Conservation (phyloP, 2,888 invertebrate genomes). For the Odontocerum albicorne region DNA sequence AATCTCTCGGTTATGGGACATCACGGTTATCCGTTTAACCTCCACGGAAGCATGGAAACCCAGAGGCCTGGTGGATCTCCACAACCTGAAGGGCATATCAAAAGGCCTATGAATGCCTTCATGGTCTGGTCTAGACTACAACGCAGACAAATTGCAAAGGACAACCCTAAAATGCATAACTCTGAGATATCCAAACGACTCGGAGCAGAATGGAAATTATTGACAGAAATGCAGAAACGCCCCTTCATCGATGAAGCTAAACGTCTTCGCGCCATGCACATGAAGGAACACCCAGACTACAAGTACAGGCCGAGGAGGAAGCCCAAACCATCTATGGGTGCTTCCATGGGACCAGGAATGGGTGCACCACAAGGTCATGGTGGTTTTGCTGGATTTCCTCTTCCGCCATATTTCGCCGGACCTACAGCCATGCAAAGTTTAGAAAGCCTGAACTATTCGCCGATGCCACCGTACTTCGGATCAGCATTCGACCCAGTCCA, state of each 20-base stretch:
- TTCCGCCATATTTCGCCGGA: slow-evolving; percentile 65
- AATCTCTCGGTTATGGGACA: slow-evolving; percentile 56
- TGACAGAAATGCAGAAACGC: slow-evolving; percentile 84
- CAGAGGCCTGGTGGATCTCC: slow-evolving; percentile 54
- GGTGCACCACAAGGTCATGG: slow-evolving; percentile 40
- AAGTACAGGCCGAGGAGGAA: slow-evolving; percentile 86
- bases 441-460: slow-evolving; percentile 64
- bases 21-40: slow-evolving; percentile 57
- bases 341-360: slow-evolving; percentile 52
- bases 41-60: slow-evolving; percentile 55
- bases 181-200: slow-evolving; percentile 88
- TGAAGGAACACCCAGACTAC: slow-evolving; percentile 91
- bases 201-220: slow-evolving; percentile 91
- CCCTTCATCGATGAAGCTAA: slow-evolving; percentile 97
- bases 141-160: slow-evolving; percentile 87
- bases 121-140: slow-evolving; percentile 97
- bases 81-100: slow-evolving; percentile 78
- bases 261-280: slow-evolving; percentile 80
- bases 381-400: slow-evolving; percentile 65
- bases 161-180: slow-evolving; percentile 93
- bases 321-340: slow-evolving; percentile 71
- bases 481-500: slow-evolving; percentile 70
- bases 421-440: slow-evolving; percentile 59
- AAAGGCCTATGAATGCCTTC: slow-evolving; percentile 97
- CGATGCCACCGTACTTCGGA: slow-evolving; percentile 73